Evolutionary conservation across 2,888 invertebrate genomes (phyloP), one percentile per base, ranked within the genome.

Genomic region (Polylopha cassiicola): DNA sequence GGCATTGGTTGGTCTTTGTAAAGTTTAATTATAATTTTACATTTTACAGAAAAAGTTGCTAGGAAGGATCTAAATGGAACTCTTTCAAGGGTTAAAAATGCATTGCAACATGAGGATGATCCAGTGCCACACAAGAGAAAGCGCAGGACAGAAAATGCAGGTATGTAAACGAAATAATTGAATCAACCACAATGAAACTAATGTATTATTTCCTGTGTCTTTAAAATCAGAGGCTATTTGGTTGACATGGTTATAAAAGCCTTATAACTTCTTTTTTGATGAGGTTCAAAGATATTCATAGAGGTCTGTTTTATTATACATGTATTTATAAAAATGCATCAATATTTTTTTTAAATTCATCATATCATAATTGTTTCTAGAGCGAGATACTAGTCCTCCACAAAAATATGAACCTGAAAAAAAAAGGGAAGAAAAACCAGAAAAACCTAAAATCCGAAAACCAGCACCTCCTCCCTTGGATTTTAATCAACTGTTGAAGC

Each of bases 51-150:
- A 28, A 58, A 43, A 17, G 45, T 57, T 39, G 68, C 70, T 14
- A 78, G 74, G 43, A 79, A 73, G 53, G 87, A 89, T 65, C 67
- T 89, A 9, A 87, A 80, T 42, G 88, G 88, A 8, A 91, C 91
- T 1, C 89, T 90, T 61, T 91, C 94, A 56, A 86, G 94, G 49
- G 94, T 95, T 0, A 91, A 88, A 65, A 91, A 92, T 48, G 94
- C 95, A 1, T 76, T 95, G 7, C 91, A 92, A 56, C 90, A 90
- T 58, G 90, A 92, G 51, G 94, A 94, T 54, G 92, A 92, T 26
- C 85, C 88, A 31, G 73, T 89, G 14, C 91, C 92, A 0, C 91
- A 91, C 53, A 89, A 88, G 51, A 73, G 91, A 44, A 89, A 73
- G 50, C 57, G 80, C 31, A 72, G 67, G 61, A 61, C 52, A 21